A percentile compares a stretch with the other conserved stretches of the same genome.
Conservation (phyloP, 1,140 invertebrate genomes). For the Drosophila punjabiensis region DNA sequence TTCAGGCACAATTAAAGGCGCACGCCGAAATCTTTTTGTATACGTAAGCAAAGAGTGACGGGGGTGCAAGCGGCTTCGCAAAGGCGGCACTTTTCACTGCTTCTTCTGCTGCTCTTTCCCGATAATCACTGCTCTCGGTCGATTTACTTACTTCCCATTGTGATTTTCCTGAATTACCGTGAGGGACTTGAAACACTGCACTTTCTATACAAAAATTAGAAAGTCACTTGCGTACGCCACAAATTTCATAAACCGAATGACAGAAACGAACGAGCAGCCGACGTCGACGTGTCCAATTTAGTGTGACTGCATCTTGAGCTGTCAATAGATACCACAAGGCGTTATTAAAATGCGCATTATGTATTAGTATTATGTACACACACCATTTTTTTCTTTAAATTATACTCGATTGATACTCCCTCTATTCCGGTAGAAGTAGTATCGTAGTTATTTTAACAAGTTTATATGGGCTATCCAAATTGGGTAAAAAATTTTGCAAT, state of each 20-base stretch:
- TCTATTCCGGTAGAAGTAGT: no score
- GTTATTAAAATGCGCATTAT: no score
- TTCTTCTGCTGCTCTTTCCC: conserved; percentile 21
- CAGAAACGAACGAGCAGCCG: conserved; percentile 6
- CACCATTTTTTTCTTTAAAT: no score
- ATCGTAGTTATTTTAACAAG: no score
- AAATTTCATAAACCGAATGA: conserved; percentile 67
- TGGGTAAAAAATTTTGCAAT: no score
- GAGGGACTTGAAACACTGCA: conserved; percentile 31
- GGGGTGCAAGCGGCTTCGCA: conserved; percentile 33
- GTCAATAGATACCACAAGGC: background rate
- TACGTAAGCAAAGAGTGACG: conserved; percentile 75
- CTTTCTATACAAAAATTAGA: conserved; percentile 74
- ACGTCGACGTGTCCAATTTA: conserved; percentile 42
- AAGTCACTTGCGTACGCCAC: conserved; percentile 58
- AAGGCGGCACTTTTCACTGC: conserved; percentile 33
- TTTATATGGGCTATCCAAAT: no score
- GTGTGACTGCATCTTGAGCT: background rate
- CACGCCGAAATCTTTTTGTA: conserved; percentile 65
- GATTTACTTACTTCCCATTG: conserved; percentile 85
- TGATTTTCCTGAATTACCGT: conserved; percentile 57
- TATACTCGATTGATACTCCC: no score
- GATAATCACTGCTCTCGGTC: background rate
- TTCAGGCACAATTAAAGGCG: conserved; percentile 20
- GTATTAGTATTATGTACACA: no score